phyloP scores from a whole-genome alignment of 2,113 vertebrate species.

The Odontesthes bonariensis region DNA sequence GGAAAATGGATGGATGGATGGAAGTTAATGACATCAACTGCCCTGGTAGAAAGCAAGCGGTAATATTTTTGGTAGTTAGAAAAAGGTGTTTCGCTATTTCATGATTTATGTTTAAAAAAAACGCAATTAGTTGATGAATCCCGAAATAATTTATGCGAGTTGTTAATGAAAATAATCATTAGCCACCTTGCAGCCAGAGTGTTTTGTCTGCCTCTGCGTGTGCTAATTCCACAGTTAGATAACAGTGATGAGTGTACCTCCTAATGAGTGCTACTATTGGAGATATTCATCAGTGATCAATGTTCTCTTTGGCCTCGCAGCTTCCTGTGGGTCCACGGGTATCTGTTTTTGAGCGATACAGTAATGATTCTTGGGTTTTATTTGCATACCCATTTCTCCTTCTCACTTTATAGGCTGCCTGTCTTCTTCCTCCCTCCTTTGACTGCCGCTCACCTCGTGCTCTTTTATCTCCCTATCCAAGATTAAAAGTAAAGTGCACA shows the following conservation, averaged over 20 bases:
- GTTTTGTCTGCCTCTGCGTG: background rate
- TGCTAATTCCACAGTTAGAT: slow-evolving; percentile 53
- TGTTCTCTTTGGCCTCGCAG: slow-evolving; percentile 54
- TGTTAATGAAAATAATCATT: background rate
- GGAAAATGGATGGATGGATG: too few relatives aligned
- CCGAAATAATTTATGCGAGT: background rate
- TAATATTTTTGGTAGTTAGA: too few relatives aligned
- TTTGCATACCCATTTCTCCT: slow-evolving; percentile 2
- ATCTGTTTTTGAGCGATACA: slow-evolving; percentile 22
- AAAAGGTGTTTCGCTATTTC: too few relatives aligned
- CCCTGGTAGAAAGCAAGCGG: background rate
- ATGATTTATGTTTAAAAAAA: background rate
- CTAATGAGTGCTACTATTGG: slow-evolving; percentile 50
- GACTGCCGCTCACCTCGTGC: background rate
- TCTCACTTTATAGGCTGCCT: background rate
- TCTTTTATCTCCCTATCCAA: slow-evolving; percentile 67
- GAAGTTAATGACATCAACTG: too few relatives aligned
- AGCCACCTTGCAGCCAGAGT: background rate
- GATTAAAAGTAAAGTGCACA: slow-evolving; percentile 85
- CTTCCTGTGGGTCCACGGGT: slow-evolving; percentile 24
- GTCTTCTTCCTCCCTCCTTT: background rate
- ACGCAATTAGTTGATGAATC: background rate
- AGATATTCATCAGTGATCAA: slow-evolving; percentile 69
- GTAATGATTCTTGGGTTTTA: slow-evolving; percentile 7
- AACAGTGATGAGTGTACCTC: slow-evolving; percentile 49